Evolutionary conservation across 2,113 vertebrate genomes (phyloP).

Genomic region (Phylloscopus trochiloides): DNA sequence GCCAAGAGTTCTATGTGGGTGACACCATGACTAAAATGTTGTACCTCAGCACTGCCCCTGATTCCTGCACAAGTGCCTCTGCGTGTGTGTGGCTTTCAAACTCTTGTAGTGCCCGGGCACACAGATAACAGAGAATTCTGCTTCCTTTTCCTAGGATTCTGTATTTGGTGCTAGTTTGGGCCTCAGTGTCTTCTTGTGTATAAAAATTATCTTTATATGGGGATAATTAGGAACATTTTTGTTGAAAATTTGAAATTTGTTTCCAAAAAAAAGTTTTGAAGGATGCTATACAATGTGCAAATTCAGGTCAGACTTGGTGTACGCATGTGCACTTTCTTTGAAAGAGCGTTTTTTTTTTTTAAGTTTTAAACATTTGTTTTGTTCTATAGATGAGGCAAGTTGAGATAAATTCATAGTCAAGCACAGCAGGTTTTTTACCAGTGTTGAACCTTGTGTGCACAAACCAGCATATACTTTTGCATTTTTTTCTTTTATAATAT

Average conservation of each 20-base stretch:
- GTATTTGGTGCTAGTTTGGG: neutral
- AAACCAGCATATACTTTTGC: neutral
- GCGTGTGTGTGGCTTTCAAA: neutral
- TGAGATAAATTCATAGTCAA: neutral
- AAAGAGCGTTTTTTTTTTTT: neutral
- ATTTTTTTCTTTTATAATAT: neutral
- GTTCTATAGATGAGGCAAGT: neutral
- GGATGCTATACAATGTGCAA: neutral
- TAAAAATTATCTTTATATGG: neutral
- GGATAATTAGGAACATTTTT: neutral
- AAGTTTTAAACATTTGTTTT: neutral
- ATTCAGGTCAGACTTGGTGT: constrained; percentile 20
- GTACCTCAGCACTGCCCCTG: neutral
- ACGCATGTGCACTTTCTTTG: constrained; percentile 5
- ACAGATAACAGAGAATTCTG: neutral
- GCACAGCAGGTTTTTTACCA: neutral
- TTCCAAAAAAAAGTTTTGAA: neutral
- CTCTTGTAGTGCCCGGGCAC: neutral
- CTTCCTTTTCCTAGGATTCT: neutral
- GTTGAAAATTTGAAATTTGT: neutral
- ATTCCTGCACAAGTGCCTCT: neutral
- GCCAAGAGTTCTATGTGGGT: neutral
- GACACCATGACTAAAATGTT: neutral
- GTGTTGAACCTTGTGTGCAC: neutral
- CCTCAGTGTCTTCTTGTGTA: neutral